phyloP scores from a whole-genome alignment of 2,888 invertebrate species.

The Gnatocerus cornutus region DNA sequence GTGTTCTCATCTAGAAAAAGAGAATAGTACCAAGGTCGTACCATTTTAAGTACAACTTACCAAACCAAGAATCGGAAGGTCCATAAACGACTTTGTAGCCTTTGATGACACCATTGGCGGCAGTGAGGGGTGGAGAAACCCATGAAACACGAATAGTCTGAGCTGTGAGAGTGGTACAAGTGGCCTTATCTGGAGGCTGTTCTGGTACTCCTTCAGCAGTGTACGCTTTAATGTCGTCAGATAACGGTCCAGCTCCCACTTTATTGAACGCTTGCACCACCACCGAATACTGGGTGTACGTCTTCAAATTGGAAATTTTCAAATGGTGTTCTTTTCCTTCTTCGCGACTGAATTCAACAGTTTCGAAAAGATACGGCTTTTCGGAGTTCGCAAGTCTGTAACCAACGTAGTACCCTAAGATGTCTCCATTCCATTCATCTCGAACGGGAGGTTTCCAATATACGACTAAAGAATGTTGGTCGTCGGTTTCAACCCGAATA shows the following conservation, averaged over 20 bases:
- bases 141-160: conserved; percentile 96
- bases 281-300: conserved; percentile 96
- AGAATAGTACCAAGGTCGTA: conserved; percentile 27
- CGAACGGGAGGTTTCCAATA: conserved; percentile 93
- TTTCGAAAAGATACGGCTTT: conserved; percentile 91
- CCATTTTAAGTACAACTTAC: conserved; percentile 73
- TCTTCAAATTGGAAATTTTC: conserved; percentile 75
- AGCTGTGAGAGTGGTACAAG: conserved; percentile 93
- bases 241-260: conserved; percentile 93
- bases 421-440: conserved; percentile 94
- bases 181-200: conserved; percentile 92
- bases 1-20: conserved; percentile 84
- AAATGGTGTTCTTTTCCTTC: conserved; percentile 93
- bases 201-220: conserved; percentile 96
- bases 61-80: conserved; percentile 93
- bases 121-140: conserved; percentile 93
- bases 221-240: conserved; percentile 90
- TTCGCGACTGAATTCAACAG: conserved; percentile 92
- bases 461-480: conserved; percentile 89
- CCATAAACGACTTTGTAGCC: conserved; percentile 96
- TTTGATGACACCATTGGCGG: conserved; percentile 95
- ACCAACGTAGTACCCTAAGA: conserved; percentile 92
- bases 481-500: conserved; percentile 89
- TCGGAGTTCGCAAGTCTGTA: conserved; percentile 89
- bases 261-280: conserved; percentile 97